Evolutionary conservation across 1,140 invertebrate genomes (phyloP), one percentile per base, ranked within the genome.

Genomic region (Diachasmimorpha longicaudata): DNA sequence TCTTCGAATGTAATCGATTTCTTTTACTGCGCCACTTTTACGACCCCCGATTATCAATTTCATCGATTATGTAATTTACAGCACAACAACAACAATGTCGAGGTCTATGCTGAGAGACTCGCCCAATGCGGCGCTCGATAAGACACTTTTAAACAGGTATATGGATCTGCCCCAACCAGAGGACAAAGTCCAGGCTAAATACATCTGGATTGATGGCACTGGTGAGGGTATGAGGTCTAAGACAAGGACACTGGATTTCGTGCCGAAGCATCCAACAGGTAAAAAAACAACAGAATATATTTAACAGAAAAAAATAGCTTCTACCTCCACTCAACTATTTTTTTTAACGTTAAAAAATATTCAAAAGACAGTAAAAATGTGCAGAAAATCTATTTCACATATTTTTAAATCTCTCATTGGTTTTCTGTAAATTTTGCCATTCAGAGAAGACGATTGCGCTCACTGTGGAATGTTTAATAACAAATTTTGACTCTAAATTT

Each of bases 171-270:
- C 93, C 0, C 91, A 95, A 75, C 95, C 95, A 0, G 93, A 94
- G 0, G 91, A 95, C 75, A 91, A 92, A 82, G 91, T 96, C 39
- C 93, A 96, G 83, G 95, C 93, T 0, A 96, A 95, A 78, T 99
- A 99, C 88, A 92, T 99, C 44, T 99, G 98, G 97, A 97, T 99
- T 76, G 97, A 99, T 86, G 97, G 97, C 4, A 95, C 95, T 0
- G 96, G 96, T 0, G 96, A 98, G 87, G 92, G 94, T 76, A 83
- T 98, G 4, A 90, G 98, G 75, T 93, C 93, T 84, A 99, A 99
- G 86, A 97, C 96, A 14, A 91, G 94, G 77, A 98, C 97, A 0
- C 82, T 98, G 42, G 93, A 94, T 82, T 94, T 92, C 79, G 90
- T 94, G 25, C 96, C 96, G 0, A 93, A 93, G 78, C 85, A 89